These are phyloP conservation scores for Phengaris arion DNA, from an alignment of 2,888 invertebrate species.

Conservation along the genomic window DNA sequence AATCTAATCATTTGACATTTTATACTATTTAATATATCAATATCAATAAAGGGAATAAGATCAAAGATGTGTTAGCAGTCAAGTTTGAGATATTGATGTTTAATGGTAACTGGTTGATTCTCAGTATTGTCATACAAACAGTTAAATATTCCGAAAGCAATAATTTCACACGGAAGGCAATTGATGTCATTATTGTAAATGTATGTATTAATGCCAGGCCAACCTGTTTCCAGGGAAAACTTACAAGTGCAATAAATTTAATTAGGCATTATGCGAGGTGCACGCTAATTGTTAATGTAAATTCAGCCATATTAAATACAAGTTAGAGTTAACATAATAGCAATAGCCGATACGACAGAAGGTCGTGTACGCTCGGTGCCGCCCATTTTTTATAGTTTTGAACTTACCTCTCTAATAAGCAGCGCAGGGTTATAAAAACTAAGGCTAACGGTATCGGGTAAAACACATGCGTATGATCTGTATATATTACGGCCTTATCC, in stretches of 20 bases:
- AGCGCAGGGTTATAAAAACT: slow-evolving; percentile 86
- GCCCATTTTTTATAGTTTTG: slow-evolving; percentile 33
- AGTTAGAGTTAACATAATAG: not conserved
- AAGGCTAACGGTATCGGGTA: slow-evolving; percentile 91
- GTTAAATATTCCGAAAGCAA: slow-evolving; percentile 14
- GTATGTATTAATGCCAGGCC: not conserved
- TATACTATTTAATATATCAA: not conserved
- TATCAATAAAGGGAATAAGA: not conserved
- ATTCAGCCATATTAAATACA: slow-evolving; percentile 4
- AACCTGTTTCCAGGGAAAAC: not conserved
- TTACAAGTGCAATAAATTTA: slow-evolving; percentile 10
- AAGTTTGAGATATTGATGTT: not conserved
- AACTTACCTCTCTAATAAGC: slow-evolving; percentile 91
- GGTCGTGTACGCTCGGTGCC: slow-evolving; percentile 34
- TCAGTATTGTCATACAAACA: slow-evolving; percentile 1
- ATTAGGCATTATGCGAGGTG: not conserved
- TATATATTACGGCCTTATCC: slow-evolving; percentile 85
- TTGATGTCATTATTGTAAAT: slow-evolving; percentile 16
- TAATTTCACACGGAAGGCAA: not conserved
- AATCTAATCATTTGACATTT: not conserved
- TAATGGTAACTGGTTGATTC: not conserved
- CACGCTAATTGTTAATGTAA: not conserved
- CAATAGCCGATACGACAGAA: slow-evolving; percentile 14
- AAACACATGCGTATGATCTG: slow-evolving; percentile 89
- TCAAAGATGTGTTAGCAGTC: not conserved